Evolutionary conservation across 2,888 invertebrate species (phyloP), one percentile per base, ranked within the genome.

Genomic region (Toxonevra muliebris): DNA sequence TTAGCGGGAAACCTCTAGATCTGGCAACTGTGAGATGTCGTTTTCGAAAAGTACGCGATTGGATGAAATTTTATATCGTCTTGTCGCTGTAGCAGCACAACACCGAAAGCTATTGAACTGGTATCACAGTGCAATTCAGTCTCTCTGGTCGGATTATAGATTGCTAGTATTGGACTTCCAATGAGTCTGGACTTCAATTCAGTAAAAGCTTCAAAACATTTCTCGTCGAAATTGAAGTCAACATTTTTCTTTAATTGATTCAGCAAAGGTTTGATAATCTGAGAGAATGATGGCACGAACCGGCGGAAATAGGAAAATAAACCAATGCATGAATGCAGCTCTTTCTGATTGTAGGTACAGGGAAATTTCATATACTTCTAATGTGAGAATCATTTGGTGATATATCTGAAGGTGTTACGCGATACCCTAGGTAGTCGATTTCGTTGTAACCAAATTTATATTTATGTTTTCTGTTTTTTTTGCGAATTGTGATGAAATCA

Each of bases 61-160:
- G 61, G 61, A 52, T 61, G 52, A 3, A 61, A 17, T 15, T 61
- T 61, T 3, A 12, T 45, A 48, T 65, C 58, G 13, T 65, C 57
- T 45, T 59, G 69, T n/a, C 48, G 17, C 43, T 69, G 65, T 7
- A 65, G 40, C 12, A 65, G 42, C 7, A 63, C 64, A n/a, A 55
- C 30, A 12, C 68, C 64, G 17, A 65, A 69, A 11, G 61, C 69
- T 19, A 52, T 12, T 12, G 13, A 20, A 59, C 69, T 62, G 19
- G 54, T 53, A n/a, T 62, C 62, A 40, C 42, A 53, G 53, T 53
- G 54, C 7, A 62, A 42, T n/a, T 62, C 54, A 20, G 54, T 54
- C 19, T 62, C 62, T 1, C 62, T 42, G 12, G 12, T 13, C 12
- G 15, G 42, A n/a, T 61, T n/a, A 20, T 66, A 66, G 19, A 60